These are phyloP conservation scores for Zapornia atra DNA, from an alignment of 2,113 vertebrate species.

Conservation along the genomic window DNA sequence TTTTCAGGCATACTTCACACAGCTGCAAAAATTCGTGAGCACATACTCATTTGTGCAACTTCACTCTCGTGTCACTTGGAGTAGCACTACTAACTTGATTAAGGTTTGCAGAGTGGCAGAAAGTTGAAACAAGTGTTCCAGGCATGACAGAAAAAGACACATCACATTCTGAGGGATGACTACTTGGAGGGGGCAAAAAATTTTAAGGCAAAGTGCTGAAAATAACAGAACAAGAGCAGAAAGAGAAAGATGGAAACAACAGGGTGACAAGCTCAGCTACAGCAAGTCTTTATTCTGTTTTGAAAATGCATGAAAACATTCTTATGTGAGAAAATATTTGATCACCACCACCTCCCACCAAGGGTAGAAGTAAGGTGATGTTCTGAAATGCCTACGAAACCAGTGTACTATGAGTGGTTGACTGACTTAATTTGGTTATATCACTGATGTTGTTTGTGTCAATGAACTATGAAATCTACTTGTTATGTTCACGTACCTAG, in stretches of 20 bases:
- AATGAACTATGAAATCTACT: neutral
- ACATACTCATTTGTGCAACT: neutral
- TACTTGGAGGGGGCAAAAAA: neutral
- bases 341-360: rapidly evolving
- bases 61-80: neutral
- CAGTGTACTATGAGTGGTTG: neutral
- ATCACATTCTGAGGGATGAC: neutral
- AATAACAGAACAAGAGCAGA: neutral
- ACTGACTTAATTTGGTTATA: neutral
- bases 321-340: neutral
- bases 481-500: rapidly evolving
- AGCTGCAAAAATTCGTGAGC: neutral
- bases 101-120: neutral
- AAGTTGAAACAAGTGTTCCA: neutral
- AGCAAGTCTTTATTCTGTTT: neutral
- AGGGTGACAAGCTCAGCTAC: neutral
- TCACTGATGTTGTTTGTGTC: neutral
- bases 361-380: neutral
- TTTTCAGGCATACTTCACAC: neutral
- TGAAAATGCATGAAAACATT: neutral
- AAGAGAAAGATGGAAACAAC: neutral
- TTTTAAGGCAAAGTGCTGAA: neutral
- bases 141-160: neutral
- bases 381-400: neutral
- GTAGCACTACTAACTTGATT: neutral